phyloP scores from a whole-genome alignment of 92 coral and sea anemone genomes.

The Diadumene lineata region DNA sequence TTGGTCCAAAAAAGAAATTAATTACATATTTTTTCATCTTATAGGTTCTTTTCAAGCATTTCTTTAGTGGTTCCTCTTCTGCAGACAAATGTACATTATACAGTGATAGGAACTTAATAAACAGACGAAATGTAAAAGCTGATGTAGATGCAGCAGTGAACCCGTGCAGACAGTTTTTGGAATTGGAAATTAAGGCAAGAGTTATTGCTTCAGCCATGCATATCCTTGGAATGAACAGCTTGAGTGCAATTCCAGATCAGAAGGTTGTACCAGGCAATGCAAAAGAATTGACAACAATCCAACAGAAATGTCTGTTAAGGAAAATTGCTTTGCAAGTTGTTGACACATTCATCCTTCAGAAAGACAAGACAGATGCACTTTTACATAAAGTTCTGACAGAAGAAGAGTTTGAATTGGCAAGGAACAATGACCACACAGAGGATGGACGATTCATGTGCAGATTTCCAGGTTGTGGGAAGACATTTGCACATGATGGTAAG shows the following conservation, averaged over 20 bases:
- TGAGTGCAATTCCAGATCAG: slow-evolving; percentile 40
- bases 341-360: slow-evolving; percentile 46
- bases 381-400: slow-evolving; percentile 45
- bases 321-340: slow-evolving; percentile 55
- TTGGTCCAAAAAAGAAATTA: too few species aligned
- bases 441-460: slow-evolving; percentile 53
- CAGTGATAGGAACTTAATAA: slow-evolving; percentile 71
- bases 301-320: slow-evolving; percentile 43
- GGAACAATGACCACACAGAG: slow-evolving; percentile 31
- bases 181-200: slow-evolving; percentile 65
- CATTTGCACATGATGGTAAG: too few species aligned
- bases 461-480: slow-evolving; percentile 62
- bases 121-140: slow-evolving; percentile 68
- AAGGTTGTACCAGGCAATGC: slow-evolving; percentile 21
- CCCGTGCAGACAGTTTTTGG: slow-evolving; percentile 64
- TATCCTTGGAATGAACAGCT: slow-evolving; percentile 57
- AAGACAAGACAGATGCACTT: slow-evolving; percentile 49
- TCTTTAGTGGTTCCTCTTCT: slow-evolving; percentile 54
- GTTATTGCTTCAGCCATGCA: slow-evolving; percentile 63
- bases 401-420: slow-evolving; percentile 30
- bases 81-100: slow-evolving; percentile 68
- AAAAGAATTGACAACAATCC: slow-evolving; percentile 35
- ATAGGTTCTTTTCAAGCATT: slow-evolving; percentile 50
- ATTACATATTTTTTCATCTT: too few species aligned
- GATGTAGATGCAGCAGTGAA: slow-evolving; percentile 66